Base-by-base conservation (phyloP, 2,797 vertebrate genomes). In the Forpus xanthops region DNA sequence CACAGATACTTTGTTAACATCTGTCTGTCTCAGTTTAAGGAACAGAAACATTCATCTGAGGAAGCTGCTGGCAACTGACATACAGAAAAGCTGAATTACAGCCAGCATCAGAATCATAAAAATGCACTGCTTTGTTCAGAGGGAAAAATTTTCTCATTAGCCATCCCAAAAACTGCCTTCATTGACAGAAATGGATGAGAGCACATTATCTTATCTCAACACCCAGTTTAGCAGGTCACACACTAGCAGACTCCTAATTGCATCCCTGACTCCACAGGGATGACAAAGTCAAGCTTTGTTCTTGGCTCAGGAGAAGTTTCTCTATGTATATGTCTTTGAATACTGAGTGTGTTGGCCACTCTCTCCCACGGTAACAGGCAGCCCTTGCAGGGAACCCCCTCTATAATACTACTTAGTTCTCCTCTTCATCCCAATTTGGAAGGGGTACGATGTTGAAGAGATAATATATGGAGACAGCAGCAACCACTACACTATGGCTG, bases 61-160 rank as follows among this genome's bases (percentile, higher is more conserved):
- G 91, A 96, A 96, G 80, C 76, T 90, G 90, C 85, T 97, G 96
- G 96, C 96, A 97, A 89, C 68, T 76, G 85, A 83, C 65, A 84
- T 44, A 80, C 9, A 92, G 74, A 89, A 96, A 73, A 79, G 37
- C 73, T 94, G 95, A 95, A 96, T 81, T 92, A 93, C 85, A 94
- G 91, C 94, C 96, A 96, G 53, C 64, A 61, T 66, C 76, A 87
- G 83, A 93, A 95, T 80, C 61, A 75, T 78, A 91, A 85, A 96
- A 95, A 86, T 72, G 72, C 65, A 53, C 83, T 85, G 45, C 78
- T 95, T 86, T 85, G 85, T 82, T 96, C 74, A 81, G 85, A 87
- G 49, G 68, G 85, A 93, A 61, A 37, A 83, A 64, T 91, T 94
- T 96, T 93, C 58, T 95, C 66, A 89, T 93, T 92, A 94, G 41